Evolutionary conservation across 2,113 vertebrate species (phyloP), one percentile per base, ranked within the genome.

Genomic region (Xenus cinereus): DNA sequence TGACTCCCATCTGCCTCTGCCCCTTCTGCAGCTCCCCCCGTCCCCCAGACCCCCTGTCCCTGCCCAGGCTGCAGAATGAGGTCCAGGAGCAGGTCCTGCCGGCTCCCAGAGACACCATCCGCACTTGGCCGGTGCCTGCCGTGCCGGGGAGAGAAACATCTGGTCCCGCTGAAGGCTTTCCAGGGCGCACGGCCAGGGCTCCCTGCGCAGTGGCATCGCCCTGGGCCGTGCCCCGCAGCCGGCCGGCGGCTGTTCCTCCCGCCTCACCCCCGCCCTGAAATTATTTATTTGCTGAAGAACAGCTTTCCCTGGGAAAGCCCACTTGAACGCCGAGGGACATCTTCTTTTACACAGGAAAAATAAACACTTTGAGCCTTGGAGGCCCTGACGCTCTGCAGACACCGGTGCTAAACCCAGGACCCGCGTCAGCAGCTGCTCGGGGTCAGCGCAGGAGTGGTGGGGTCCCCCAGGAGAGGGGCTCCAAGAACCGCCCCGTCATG

Each of bases 341-440:
- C 81, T 74, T 84, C 74, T 17, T 67, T 67, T 87, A 50, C 78
- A 41, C 22, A 35, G 71, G 8, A 54, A 81, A 97, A 84, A 94
- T 20, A 89, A 94, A 92, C 93, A 76, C 18, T 27, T 10, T 6
- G 73, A 89, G 88, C 22, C 54, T 33, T 2, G 0, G 8, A 74
- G 77, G 84, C 53, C 54, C 77, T 5, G 41, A 10, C 0, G 5
- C 94, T 69, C 78, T 39, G 69, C 82, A 71, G 57, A 85, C 63
- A 28, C 22, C 0, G 0, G 54, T 4, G 43, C 54, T 76, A 51
- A 89, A 9, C 41, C 43, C 41, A 7, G 63, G 39, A 51, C 67
- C 0, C 0, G 84, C 0, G 0, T 1, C 0, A 0, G 72, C 54
- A 51, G 80, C 76, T 57, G 92, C 0, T 1, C 0, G 0, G 48